phyloP scores from a whole-genome alignment of 2,113 vertebrate genomes.

The Catharus fuscescens region DNA sequence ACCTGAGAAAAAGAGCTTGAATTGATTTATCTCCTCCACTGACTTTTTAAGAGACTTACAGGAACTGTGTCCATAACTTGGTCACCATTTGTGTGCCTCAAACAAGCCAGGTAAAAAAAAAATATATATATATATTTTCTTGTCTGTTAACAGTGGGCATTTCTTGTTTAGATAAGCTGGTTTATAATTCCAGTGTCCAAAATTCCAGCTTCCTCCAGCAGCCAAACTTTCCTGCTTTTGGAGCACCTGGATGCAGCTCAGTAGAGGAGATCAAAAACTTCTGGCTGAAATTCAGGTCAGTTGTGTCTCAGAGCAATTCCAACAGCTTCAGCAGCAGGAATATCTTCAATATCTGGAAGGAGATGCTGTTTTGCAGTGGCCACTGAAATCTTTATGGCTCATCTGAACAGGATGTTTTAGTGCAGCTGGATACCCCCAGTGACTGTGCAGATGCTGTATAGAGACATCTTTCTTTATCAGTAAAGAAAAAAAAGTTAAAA shows the following conservation, averaged over 20 bases:
- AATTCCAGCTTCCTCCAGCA: neutral
- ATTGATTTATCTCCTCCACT: neutral
- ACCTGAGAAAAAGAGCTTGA: neutral
- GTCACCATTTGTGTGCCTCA: neutral
- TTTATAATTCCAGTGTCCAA: neutral
- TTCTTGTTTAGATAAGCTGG: neutral
- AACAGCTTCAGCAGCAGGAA: neutral
- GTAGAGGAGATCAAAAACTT: neutral
- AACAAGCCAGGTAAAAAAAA: neutral
- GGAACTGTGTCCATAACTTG: neutral
- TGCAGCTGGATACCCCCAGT: neutral
- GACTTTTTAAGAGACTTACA: neutral
- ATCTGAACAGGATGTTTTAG: neutral
- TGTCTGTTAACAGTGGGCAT: neutral
- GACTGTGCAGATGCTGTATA: neutral
- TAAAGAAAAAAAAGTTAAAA: neutral
- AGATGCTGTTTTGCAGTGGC: neutral
- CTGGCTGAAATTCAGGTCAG: neutral
- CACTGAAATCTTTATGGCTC: neutral
- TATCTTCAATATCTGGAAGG: neutral
- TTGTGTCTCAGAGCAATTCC: neutral
- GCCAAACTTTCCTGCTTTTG: neutral
- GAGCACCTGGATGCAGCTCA: neutral
- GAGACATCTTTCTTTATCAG: slow-evolving; percentile 43
- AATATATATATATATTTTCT: neutral